Evolutionary conservation across 2,113 vertebrate species (phyloP).

Genomic region (Prolemur simus): DNA sequence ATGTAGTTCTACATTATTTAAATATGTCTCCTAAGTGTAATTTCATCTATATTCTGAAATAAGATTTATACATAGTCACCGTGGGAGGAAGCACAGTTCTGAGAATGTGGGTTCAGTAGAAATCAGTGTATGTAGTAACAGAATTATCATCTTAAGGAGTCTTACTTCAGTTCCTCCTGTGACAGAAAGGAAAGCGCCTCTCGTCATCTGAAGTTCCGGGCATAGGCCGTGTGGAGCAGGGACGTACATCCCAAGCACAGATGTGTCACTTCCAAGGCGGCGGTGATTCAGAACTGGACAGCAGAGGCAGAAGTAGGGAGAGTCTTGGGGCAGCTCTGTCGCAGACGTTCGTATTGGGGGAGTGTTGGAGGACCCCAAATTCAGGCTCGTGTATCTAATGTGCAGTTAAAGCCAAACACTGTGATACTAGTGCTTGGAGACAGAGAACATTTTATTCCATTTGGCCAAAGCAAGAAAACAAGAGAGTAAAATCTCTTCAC

Average conservation of each 20-base stretch:
- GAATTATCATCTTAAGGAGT: background rate
- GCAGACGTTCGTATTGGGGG: background rate
- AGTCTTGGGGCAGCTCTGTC: background rate
- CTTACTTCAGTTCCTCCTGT: background rate
- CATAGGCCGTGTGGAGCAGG: accelerated
- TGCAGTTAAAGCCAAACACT: too few relatives aligned
- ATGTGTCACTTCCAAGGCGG: background rate
- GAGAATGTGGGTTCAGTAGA: background rate
- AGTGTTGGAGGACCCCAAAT: too few relatives aligned
- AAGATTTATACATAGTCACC: background rate
- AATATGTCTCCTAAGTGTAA: background rate
- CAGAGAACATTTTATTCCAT: too few relatives aligned
- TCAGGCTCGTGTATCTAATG: too few relatives aligned
- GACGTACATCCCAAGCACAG: background rate
- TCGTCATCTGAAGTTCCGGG: background rate
- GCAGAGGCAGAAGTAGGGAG: background rate
- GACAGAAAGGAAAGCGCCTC: background rate
- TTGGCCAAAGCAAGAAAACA: too few relatives aligned
- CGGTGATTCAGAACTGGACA: background rate
- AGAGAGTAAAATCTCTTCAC: too few relatives aligned
- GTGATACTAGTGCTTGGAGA: too few relatives aligned
- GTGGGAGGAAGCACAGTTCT: background rate
- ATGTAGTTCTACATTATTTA: background rate
- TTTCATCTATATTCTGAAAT: background rate
- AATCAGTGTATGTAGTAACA: background rate